Evolutionary conservation across 1,140 invertebrate genomes (phyloP), one percentile per base, ranked within the genome.

Genomic region (Gyrodactylus bullatarudis): DNA sequence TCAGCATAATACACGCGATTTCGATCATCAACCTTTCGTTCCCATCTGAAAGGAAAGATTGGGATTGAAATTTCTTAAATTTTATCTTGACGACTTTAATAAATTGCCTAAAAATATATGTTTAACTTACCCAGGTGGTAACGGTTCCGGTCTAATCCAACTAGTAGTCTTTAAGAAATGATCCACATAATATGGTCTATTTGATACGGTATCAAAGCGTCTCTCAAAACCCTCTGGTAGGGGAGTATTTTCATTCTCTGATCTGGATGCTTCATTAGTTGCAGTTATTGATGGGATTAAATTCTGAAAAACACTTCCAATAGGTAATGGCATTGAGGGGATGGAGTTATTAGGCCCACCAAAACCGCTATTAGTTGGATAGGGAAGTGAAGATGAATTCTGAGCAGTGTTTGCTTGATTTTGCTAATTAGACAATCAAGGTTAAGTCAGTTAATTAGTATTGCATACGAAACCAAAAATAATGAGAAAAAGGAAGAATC

Each of bases 1-100:
- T 98, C 97, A 19, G 98, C 92, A 84, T 89, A 99, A 83, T 98
- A 98, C 27, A 92, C 87, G 76, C 93, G 84, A 69, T 89, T 88
- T 68, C 75, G 27, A 22, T 74, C n/a, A 23, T 74, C 73, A 16
- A 71, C 8, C 2, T 68, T 20, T 54, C 68, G 71, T 26, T 74
- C 73, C 68, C 54, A 74, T 72, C 68, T 27, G 1, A 23, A 26
- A 1, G 26, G 72, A 1, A 73, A 71, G 24, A 71, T 1, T 1
- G 20, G 1, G 20, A 24, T 2, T 2, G 1, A 2, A 2, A 68
- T 68, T 68, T 68, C 23, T 68, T 21, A 68, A 68, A 68, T 21
- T 1, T 68, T 68, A 8, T 2, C 1, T 68, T 68, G 20, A 21
- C 1, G 1, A 68, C 20, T 54, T 54, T 54, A 20, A 54, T 54